A percentile compares a stretch with the other conserved stretches of the same genome.
Conservation (phyloP, 1,140 invertebrate genomes). For the Conus betulinus region DNA sequence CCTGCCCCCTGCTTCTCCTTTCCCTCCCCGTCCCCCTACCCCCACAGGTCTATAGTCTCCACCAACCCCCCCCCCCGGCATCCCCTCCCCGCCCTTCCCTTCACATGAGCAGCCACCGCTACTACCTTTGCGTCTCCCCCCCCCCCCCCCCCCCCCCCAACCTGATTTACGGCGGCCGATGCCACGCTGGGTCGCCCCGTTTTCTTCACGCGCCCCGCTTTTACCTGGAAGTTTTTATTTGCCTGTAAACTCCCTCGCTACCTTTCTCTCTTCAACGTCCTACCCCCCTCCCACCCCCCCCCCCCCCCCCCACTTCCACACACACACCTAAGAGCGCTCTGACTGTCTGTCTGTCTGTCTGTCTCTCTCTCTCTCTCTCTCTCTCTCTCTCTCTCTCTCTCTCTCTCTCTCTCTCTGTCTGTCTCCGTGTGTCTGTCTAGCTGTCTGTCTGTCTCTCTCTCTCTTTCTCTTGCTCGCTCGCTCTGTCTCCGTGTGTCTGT, state of each 20-base stretch:
- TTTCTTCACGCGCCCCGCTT: neutral
- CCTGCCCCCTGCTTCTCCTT: neutral
- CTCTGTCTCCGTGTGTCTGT: neutral
- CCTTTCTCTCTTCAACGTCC: conserved; percentile 2
- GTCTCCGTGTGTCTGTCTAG: no score
- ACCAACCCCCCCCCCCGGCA: neutral
- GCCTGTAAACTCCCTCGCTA: conserved; percentile 21
- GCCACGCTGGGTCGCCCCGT: neutral
- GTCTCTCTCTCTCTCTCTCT: neutral
- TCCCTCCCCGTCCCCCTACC: neutral
- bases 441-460: neutral
- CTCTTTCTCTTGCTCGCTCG: neutral
- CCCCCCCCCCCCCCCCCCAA: neutral
- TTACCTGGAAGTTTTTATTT: conserved; percentile 22
- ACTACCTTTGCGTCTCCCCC: neutral
- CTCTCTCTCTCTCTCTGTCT: neutral
- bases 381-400: no score
- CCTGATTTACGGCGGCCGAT: conserved; percentile 8
- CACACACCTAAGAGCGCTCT: neutral
- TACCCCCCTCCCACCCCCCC: neutral
- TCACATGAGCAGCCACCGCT: no score
- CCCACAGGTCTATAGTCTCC: neutral
- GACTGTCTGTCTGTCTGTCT: neutral
- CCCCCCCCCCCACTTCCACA: neutral
- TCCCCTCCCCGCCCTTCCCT: no score